Base-by-base conservation (phyloP, 2,888 invertebrate genomes). In the Blera fallax region DNA sequence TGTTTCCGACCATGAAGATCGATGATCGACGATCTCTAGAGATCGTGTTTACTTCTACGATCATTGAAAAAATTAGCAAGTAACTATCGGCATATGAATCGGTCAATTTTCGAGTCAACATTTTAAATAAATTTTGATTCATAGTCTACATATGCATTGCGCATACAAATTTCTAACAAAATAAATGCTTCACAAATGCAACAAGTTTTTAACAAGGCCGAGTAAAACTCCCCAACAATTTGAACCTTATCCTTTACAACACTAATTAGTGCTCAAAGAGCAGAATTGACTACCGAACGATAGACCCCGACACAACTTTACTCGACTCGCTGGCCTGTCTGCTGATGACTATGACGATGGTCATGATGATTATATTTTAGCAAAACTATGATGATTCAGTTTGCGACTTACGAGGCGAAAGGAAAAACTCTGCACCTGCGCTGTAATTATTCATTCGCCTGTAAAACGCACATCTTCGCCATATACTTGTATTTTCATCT, bases 391-490 rank as follows among this genome's bases (percentile, higher is more conserved):
- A 62, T 80, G 80, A 80, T 79, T 74, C 80, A 80, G 67, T 67
- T 69, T 60, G 4, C 7, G n/a, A 32, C 7, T n/a, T 40, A 45
- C 37, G 21, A 45, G 37, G 27, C 29, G 45, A 62, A 79, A 67
- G 32, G 62, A 60, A 73, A 60, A 84, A 80, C 74, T 80, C 72
- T 85, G 85, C 85, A 85, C 85, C 85, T 85, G 85, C 85, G 81
- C 70, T 56, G 77, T 81, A 85, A 85, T 85, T 85, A 85, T 77
- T 85, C 85, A 85, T 77, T 72, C 34, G 40, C 32, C 58, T 50
- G 27, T 24, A 52, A 72, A 77, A 85, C 80, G 81, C 81, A 85
- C 72, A 54, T 52, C 85, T 81, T 76, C 81, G 76, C 76, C 70
- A 83, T 67, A n/a, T n/a, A n/a, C n/a, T n/a, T n/a, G n/a, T n/a